Base-by-base conservation (phyloP, 2,888 invertebrate genomes). In the Dendrolimus pini region DNA sequence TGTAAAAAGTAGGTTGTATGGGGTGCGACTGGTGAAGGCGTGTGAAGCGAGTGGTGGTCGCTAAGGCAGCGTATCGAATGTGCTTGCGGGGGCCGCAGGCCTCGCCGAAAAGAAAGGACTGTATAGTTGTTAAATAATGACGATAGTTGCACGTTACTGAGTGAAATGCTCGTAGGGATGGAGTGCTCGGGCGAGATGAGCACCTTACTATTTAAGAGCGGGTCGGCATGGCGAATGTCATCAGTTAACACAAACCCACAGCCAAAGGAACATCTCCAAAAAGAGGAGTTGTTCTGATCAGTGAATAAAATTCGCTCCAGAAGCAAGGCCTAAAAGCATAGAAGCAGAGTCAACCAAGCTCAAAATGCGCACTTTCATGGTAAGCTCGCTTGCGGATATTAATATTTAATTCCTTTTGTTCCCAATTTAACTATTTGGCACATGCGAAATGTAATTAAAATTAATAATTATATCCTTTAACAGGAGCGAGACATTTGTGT, bases 131-230 rank as follows among this genome's bases (percentile, higher is more conserved):
- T 86, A 83, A 88, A 88, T 88, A 87, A 88, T 86, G 88, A 86
- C 88, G 77, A 86, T 84, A 83, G 88, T 86, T 84, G 87, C 82
- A 82, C 77, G 85, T 75, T 84, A 78, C 84, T 69, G 73, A 86
- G 89, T 89, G 88, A 88, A 89, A 89, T 89, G 89, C 70, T 77
- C 85, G 88, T 84, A 89, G 89, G 89, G 88, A 86, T 89, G 87
- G 86, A 85, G 88, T 83, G 80, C 79, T 85, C 85, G 77, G 83
- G 78, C 85, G 85, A 88, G 89, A 90, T 89, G 89, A 89, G 87
- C 85, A 85, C 78, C 79, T 85, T 80, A 69, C 78, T 90, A 90
- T 90, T 89, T 90, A 90, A 90, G 89, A 85, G 89, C 89, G 84
- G 82, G 82, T 75, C 82, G 80, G 78, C 77, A 75, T 79, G 75